Conservation (phyloP, 2,888 invertebrate genomes). For the Barypeithes pellucidus region DNA sequence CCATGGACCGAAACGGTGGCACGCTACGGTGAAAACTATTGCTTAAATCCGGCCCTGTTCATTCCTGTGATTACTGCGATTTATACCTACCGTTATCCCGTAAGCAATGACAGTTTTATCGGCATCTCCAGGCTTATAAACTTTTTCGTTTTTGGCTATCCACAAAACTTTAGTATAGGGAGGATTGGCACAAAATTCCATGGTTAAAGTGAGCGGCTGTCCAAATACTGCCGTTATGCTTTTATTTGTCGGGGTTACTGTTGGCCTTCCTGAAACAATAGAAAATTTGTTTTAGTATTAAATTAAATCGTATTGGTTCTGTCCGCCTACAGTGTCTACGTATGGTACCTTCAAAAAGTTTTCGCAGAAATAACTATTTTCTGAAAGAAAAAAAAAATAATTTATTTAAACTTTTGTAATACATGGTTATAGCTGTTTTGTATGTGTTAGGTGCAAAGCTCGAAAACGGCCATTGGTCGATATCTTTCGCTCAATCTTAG, state of each 20-base stretch:
- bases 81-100: conserved; percentile 71
- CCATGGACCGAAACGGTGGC: no score
- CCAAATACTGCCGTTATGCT: conserved; percentile 81
- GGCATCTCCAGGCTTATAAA: conserved; percentile 73
- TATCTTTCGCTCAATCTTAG: no score
- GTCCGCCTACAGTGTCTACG: no score
- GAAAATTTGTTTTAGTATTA: conserved; percentile 6
- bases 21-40: no score
- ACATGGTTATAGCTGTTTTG: no score
- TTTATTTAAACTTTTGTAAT: no score
- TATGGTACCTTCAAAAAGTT: no score
- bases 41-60: neutral
- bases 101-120: conserved; percentile 72
- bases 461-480: no score
- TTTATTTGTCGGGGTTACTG: conserved; percentile 78
- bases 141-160: conserved; percentile 74
- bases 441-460: no score
- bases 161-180: conserved; percentile 77
- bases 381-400: no score
- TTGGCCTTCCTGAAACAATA: conserved; percentile 76
- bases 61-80: no score
- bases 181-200: conserved; percentile 87
- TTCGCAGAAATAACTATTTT: no score
- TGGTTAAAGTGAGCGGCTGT: conserved; percentile 78
- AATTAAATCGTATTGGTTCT: neutral